Evolutionary conservation across 1,140 invertebrate species (phyloP).

Genomic region (Sesamia nonagrioides): DNA sequence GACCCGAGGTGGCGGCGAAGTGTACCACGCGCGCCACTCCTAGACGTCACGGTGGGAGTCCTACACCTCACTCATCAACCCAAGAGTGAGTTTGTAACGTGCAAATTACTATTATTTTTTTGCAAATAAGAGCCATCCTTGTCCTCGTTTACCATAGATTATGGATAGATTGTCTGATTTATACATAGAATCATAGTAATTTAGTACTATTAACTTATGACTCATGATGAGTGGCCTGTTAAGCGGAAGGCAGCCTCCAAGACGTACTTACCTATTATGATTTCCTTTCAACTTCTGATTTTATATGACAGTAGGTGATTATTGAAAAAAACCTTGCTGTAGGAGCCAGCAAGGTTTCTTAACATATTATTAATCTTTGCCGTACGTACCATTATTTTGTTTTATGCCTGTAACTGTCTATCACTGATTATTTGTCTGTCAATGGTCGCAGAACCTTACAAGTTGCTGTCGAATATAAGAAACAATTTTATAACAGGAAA

Average conservation of each 20-base stretch:
- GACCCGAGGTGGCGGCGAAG: too few species aligned
- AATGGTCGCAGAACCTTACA: too few species aligned
- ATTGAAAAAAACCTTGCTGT: background rate
- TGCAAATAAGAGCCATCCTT: conserved; percentile 29
- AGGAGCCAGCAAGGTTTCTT: too few species aligned
- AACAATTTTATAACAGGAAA: too few species aligned
- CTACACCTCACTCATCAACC: too few species aligned
- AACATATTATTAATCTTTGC: too few species aligned
- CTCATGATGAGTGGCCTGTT: background rate
- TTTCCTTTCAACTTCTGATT: conserved; percentile 21
- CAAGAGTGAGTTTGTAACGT: too few species aligned
- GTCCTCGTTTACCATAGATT: conserved; percentile 29
- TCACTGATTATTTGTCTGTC: too few species aligned
- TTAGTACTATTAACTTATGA: conserved; percentile 17
- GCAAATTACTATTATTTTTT: background rate
- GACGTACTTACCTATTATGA: background rate
- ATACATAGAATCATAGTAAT: conserved; percentile 39
- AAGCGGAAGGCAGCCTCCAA: background rate
- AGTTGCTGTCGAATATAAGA: too few species aligned
- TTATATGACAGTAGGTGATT: conserved; percentile 29
- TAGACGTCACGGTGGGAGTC: too few species aligned
- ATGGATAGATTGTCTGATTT: conserved; percentile 37
- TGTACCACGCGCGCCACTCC: too few species aligned
- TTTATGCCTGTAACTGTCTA: too few species aligned
- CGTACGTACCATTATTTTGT: background rate